A percentile compares a stretch with the other conserved stretches of the same genome.
Conservation (phyloP, 2,113 vertebrate species). For the Hippocampus comes region DNA sequence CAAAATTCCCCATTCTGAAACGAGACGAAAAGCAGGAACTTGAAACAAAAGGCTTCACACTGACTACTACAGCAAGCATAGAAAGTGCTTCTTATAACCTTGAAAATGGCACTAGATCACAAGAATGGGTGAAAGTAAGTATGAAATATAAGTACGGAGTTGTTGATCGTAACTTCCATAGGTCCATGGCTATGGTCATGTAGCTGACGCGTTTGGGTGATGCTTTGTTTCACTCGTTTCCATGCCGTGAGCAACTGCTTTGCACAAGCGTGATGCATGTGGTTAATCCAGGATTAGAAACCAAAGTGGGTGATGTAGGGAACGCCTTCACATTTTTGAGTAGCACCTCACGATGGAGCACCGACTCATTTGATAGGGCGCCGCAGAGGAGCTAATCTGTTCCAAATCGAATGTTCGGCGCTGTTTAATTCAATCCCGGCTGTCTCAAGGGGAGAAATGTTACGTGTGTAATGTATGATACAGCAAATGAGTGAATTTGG, state of each 20-base stretch:
- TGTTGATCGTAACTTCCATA: constrained; percentile 1
- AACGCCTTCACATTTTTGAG: neutral
- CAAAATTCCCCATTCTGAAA: constrained; percentile 76
- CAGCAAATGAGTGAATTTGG: constrained; percentile 11
- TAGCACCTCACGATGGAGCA: neutral
- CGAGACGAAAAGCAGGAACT: constrained; percentile 26
- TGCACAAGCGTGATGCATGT: neutral
- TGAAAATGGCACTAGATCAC: constrained; percentile 22
- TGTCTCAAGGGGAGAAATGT: too few species aligned
- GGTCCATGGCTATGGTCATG: neutral
- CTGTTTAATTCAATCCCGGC: neutral
- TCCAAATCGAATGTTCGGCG: neutral
- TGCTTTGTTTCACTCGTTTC: neutral
- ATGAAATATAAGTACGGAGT: constrained; percentile 17
- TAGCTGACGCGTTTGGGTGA: neutral
- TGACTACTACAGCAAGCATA: constrained; percentile 1
- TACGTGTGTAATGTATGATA: neutral
- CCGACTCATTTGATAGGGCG: neutral
- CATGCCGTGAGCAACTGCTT: neutral
- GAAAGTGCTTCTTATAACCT: constrained; percentile 26
- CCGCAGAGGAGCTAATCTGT: neutral
- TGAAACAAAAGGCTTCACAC: neutral
- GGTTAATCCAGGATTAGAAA: constrained; percentile 56
- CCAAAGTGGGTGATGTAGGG: neutral
- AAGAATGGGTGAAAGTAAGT: constrained; percentile 8